Evolutionary conservation across 2,113 vertebrate genomes (phyloP).

Genomic region (Megatriorchis doriae): DNA sequence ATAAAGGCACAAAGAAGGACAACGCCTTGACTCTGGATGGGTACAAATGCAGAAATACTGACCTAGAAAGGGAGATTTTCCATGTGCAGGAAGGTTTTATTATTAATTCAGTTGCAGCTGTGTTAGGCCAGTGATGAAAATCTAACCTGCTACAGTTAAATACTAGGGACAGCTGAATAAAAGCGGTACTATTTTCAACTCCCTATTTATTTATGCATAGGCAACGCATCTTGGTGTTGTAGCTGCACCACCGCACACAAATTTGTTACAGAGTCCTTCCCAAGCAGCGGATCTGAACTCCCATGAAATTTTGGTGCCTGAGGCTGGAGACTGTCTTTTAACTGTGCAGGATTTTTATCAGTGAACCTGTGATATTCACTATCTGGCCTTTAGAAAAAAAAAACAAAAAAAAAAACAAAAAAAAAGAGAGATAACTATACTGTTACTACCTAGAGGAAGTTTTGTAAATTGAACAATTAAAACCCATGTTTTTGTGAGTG

Average conservation of each 20-base stretch:
- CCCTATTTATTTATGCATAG: neutral
- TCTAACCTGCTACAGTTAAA: neutral
- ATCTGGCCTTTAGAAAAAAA: neutral
- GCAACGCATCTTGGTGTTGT: accelerated
- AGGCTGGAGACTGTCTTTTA: neutral
- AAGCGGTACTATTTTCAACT: neutral
- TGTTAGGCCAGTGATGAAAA: neutral
- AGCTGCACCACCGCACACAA: neutral
- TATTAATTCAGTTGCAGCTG: neutral
- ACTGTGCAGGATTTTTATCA: neutral
- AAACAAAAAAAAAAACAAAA: neutral
- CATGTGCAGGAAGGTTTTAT: neutral
- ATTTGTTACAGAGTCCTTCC: neutral
- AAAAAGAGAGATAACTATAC: neutral
- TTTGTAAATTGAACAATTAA: neutral
- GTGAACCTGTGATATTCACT: neutral
- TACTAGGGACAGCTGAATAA: neutral
- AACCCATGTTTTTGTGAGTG: neutral
- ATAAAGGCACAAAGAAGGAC: neutral
- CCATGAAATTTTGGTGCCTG: neutral
- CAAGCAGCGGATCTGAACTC: neutral
- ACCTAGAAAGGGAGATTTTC: neutral
- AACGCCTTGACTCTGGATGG: neutral
- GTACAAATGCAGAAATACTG: neutral
- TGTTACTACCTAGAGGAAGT: neutral